Percentiles rank a stretch among this genome's conserved stretches.
Evolutionary conservation across 2,797 vertebrate genomes (phyloP).

Genomic region (Pipistrellus kuhlii): DNA sequence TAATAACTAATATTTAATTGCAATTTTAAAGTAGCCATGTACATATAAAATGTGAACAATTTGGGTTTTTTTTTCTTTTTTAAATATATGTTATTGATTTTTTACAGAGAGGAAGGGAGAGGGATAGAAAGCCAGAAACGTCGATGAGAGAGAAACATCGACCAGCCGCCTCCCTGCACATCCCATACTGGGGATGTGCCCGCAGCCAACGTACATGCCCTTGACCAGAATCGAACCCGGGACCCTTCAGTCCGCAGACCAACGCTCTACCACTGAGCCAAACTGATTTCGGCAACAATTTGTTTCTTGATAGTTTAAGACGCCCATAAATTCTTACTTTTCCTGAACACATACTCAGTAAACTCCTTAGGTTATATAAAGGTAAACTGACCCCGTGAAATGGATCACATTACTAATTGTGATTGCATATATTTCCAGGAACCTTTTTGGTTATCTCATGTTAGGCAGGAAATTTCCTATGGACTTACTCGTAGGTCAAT

Average conservation of each 20-base stretch:
- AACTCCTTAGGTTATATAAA: constrained; percentile 13
- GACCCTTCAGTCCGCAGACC: no score
- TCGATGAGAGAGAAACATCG: no score
- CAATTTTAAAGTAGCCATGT: constrained; percentile 36
- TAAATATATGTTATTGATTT: no score
- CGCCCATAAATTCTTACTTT: constrained; percentile 58
- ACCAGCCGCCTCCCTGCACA: no score
- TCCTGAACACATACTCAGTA: constrained; percentile 30
- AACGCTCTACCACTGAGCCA: no score
- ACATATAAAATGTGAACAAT: background rate
- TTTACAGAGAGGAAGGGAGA: no score
- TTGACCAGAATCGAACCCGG: no score
- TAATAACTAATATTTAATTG: constrained; percentile 47
- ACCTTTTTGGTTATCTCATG: background rate
- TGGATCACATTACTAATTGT: background rate
- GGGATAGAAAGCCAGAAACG: no score
- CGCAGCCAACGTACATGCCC: no score
- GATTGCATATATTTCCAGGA: background rate
- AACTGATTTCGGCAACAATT: background rate
- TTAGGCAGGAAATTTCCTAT: constrained; percentile 35
- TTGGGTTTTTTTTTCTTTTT: no score
- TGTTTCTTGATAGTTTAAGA: constrained; percentile 31
- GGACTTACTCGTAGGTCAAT: background rate
- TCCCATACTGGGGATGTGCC: no score
- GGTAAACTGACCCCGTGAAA: background rate